A percentile compares a stretch with the other conserved stretches of the same genome.
Evolutionary conservation across 2,113 vertebrate genomes (phyloP).

Genomic region (Manacus vitellinus): DNA sequence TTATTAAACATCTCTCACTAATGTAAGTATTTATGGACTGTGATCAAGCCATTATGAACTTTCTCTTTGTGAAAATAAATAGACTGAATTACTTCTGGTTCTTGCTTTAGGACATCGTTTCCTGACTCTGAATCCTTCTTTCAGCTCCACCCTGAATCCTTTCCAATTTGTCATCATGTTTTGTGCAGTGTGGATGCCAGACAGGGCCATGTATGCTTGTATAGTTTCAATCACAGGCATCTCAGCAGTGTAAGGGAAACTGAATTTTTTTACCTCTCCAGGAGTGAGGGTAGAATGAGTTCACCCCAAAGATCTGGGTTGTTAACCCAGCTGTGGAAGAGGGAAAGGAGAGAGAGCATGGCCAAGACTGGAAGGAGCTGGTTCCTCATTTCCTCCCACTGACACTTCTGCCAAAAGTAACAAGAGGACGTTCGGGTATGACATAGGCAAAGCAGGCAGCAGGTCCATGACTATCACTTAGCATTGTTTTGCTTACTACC

Average conservation of each 20-base stretch:
- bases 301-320: not conserved
- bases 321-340: not conserved
- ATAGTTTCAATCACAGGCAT: not conserved
- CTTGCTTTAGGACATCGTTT: not conserved
- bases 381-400: not conserved
- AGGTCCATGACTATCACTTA: not conserved
- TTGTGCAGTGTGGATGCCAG: not conserved
- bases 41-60: not conserved
- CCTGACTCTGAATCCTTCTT: not conserved
- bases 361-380: not conserved
- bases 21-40: not conserved
- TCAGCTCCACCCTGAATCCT: not conserved
- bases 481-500: not conserved
- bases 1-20: slow-evolving; percentile 16
- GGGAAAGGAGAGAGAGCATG: not conserved
- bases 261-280: not conserved
- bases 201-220: not conserved
- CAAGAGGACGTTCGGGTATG: fast-evolving
- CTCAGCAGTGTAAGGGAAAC: not conserved
- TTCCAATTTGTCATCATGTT: not conserved
- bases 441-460: not conserved
- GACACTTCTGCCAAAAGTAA: not conserved
- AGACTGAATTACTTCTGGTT: not conserved
- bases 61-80: not conserved
- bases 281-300: not conserved